These are phyloP conservation scores for Sebastes oblongus DNA, from an alignment of 2,797 vertebrate genomes.

Conservation along the genomic window DNA sequence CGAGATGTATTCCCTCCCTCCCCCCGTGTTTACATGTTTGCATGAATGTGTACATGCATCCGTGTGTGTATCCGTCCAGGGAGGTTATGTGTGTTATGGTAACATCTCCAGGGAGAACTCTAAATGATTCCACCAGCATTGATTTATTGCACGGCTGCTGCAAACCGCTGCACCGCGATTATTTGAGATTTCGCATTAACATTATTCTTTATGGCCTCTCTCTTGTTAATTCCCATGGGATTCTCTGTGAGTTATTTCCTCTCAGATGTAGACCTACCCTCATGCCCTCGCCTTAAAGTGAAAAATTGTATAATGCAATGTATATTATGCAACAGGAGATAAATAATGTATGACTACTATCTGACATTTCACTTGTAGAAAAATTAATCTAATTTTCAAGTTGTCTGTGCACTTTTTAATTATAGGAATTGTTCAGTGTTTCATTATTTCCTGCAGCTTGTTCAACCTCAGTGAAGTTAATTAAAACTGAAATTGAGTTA, in stretches of 20 bases:
- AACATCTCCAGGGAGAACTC: constrained; percentile 54
- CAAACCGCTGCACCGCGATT: constrained; percentile 12
- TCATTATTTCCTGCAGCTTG: background rate
- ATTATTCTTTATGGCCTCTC: constrained; percentile 25
- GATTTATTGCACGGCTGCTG: constrained; percentile 41
- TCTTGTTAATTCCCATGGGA: constrained; percentile 7
- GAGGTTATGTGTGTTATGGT: constrained; percentile 51
- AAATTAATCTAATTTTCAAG: background rate
- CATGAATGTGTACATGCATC: background rate
- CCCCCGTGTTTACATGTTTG: constrained; percentile 20
- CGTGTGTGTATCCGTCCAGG: constrained; percentile 1
- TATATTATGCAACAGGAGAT: constrained; percentile 5
- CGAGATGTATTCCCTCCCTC: background rate
- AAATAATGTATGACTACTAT: background rate
- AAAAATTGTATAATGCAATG: background rate
- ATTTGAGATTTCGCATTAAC: constrained; percentile 41
- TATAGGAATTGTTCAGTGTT: background rate
- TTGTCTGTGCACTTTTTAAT: background rate
- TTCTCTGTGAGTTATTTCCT: constrained; percentile 29
- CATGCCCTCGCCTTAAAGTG: no score
- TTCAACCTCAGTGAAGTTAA: background rate
- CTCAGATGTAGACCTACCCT: background rate
- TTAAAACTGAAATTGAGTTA: background rate
- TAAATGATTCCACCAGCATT: constrained; percentile 29
- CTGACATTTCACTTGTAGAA: background rate